Evolutionary conservation across 1,140 invertebrate genomes (phyloP), one percentile per base, ranked within the genome.

Genomic region (Pteromalus puparum): DNA sequence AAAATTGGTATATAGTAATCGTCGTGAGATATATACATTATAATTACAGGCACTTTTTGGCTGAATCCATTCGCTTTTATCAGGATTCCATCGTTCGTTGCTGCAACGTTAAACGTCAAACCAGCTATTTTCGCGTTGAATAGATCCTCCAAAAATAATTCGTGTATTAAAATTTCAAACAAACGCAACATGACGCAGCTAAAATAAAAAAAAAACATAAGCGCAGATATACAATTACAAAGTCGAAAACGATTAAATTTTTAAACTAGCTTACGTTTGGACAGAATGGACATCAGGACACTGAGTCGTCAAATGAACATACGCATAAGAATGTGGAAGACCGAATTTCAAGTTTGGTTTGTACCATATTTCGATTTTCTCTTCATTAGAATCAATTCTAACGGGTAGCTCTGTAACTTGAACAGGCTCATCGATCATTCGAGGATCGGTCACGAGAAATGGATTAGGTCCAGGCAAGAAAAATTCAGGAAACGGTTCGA

Each of bases 281-380:
- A 95, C 91, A 34, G 94, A 94, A 68, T 94, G 91, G 15, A 94
- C 88, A 65, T 94, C n/a, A n/a, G n/a, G 92, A 34, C 95, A 87
- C 15, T 96, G 95, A 53, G 95, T 96, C 70, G 96, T 94, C 70
- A 98, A 94, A 91, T 96, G 95, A 88, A 97, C 95, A 18, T 67
- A 67, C 9, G 24, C 21, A 86, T 95, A 94, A 83, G 97, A 94
- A 85, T 95, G 95, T 0, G 98, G 98, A 21, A 97, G 93, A 6
- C 96, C 93, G 90, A 97, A 99, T 88, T 96, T 97, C 65, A 96
- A 94, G 91, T 98, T 98, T 77, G 96, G 95, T 81, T 97, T 96
- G 91, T 96, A 98, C 97, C 97, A 99, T 38, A 98, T 88, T 89
- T 97, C 96, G 82, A 95, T 92, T 15, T 48, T 48, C 24, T 94